These are phyloP conservation scores for Aethina tumida DNA, from an alignment of 1,140 invertebrate species.

Conservation along the genomic window DNA sequence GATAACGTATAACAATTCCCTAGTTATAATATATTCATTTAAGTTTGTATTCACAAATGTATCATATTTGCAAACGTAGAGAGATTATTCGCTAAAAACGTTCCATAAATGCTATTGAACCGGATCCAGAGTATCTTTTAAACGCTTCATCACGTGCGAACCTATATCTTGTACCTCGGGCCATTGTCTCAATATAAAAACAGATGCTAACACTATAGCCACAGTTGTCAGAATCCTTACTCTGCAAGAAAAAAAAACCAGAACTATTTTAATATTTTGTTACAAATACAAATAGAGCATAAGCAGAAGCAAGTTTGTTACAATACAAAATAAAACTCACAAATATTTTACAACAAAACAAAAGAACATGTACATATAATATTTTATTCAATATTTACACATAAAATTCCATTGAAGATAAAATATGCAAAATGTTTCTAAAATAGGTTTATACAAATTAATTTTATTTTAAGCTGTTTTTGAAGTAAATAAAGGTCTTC, in stretches of 20 bases:
- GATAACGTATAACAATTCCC: neutral
- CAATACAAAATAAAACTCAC: too few relatives aligned
- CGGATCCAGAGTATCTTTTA: conserved; percentile 53
- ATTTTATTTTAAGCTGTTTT: too few relatives aligned
- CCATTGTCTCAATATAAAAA: conserved; percentile 81
- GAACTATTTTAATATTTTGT: too few relatives aligned
- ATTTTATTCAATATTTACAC: too few relatives aligned
- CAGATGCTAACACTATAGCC: conserved; percentile 63
- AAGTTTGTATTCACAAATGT: conserved; percentile 9
- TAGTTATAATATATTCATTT: neutral
- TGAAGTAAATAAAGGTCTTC: too few relatives aligned
- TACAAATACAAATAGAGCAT: too few relatives aligned
- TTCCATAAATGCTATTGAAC: conserved; percentile 47
- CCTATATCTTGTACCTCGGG: conserved; percentile 73
- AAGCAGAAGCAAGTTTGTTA: too few relatives aligned
- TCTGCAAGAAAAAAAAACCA: conserved; percentile 48
- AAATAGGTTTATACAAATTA: too few relatives aligned
- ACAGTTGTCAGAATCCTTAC: conserved; percentile 76
- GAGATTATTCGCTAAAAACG: conserved; percentile 13
- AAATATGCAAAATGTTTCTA: too few relatives aligned
- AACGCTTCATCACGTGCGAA: conserved; percentile 54
- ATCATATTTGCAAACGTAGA: conserved; percentile 14
- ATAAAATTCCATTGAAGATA: too few relatives aligned
- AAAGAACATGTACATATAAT: too few relatives aligned
- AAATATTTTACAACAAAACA: too few relatives aligned